Conservation (phyloP, 2,113 vertebrate species). For the Ailuropoda melanoleuca region DNA sequence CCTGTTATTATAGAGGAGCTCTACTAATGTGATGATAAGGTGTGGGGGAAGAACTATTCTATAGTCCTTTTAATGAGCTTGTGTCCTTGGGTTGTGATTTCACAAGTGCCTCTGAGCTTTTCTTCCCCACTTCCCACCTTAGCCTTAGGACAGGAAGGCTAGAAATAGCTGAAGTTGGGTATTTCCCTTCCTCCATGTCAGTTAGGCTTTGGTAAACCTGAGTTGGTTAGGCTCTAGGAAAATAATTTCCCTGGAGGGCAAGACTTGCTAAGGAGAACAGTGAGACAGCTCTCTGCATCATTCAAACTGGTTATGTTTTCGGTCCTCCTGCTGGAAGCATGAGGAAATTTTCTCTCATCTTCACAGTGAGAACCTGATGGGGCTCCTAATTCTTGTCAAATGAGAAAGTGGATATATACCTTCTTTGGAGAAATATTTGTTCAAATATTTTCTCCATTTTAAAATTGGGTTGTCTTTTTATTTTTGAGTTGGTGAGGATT, state of each 20-base stretch:
- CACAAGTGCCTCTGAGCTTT: background rate
- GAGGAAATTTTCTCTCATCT: background rate
- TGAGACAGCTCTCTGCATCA: background rate
- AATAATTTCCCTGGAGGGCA: background rate
- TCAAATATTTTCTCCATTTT: background rate
- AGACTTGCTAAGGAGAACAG: background rate
- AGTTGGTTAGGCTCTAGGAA: background rate
- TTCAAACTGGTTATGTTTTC: background rate
- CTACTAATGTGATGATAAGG: background rate
- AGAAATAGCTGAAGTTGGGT: background rate
- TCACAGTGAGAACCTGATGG: background rate
- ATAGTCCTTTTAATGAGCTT: background rate
- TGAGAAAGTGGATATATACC: background rate
- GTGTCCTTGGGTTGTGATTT: background rate
- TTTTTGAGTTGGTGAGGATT: background rate
- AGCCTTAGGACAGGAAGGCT: background rate
- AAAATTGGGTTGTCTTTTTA: background rate
- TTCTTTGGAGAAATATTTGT: constrained; percentile 9
- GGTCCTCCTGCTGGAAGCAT: constrained; percentile 22
- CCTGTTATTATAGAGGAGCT: background rate
- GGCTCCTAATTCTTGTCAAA: background rate
- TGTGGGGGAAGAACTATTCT: background rate
- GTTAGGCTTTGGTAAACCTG: background rate
- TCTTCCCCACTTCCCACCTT: background rate
- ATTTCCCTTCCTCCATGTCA: background rate